Base-by-base conservation (phyloP, 2,113 vertebrate genomes). In the Plotosus lineatus region DNA sequence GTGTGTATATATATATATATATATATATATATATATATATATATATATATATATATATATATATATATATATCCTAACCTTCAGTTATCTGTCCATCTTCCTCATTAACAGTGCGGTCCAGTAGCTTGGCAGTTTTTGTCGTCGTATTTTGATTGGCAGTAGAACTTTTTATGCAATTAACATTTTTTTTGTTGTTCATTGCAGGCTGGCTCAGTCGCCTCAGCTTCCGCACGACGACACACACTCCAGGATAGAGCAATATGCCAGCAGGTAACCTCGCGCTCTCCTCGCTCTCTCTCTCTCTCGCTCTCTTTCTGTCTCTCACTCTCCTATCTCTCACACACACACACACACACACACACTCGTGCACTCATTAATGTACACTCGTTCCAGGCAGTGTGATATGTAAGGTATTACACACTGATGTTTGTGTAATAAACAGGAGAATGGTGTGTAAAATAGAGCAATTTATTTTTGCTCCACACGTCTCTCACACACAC, bases 221-320 rank as follows among this genome's bases (percentile, higher is more conserved):
- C 95, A 96, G 88, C 92, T 97, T 80, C 96, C 96, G 89, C 96
- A 98, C 76, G 97, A 99, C 77, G 97, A 99, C 88, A 99, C 97
- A 77, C 97, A 99, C 91, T 97, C 97, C 86, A 93, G 96, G 89
- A 98, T 98, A 94, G 97, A 97, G 85, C 96, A 98, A 69, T 98
- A 95, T 46, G 97, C 97, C 88, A 98, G 92, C 83, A 96, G 98
- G 98, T 99, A 95, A 44, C 63, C 21, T n/a, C n/a, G n/a, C n/a
- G n/a, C n/a, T n/a, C n/a, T n/a, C n/a, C n/a, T n/a, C n/a, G n/a
- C n/a, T n/a, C n/a, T n/a, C n/a, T n/a, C n/a, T n/a, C n/a, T n/a
- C n/a, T n/a, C n/a, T n/a, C n/a, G n/a, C n/a, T n/a, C n/a, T n/a
- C n/a, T n/a, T n/a, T n/a, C n/a, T n/a, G n/a, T n/a, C n/a, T n/a